Evolutionary conservation across 2,888 invertebrate species (phyloP).

Genomic region (Epsilonema sp.): DNA sequence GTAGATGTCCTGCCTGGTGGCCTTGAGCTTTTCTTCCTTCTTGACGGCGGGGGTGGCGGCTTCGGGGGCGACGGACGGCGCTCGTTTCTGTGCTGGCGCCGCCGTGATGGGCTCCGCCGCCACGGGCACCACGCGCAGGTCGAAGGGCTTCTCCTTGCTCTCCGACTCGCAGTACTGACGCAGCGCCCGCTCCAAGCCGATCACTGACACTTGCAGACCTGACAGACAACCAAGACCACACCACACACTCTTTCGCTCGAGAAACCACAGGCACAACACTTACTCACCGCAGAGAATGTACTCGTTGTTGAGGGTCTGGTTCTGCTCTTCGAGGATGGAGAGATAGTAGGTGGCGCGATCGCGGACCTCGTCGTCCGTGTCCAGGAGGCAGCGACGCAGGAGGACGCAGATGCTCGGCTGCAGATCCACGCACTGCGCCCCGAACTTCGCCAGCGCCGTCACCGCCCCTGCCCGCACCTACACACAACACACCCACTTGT

Average conservation of each 20-base stretch:
- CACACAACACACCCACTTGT: background rate
- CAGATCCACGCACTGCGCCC: constrained; percentile 73
- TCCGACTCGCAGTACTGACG: constrained; percentile 46
- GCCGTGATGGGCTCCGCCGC: constrained; percentile 37
- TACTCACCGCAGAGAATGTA: constrained; percentile 38
- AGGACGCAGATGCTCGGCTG: constrained; percentile 64
- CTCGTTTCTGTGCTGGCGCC: background rate
- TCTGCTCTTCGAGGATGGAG: constrained; percentile 50
- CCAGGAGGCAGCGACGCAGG: constrained; percentile 62
- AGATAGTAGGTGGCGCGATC: constrained; percentile 93
- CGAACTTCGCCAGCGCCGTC: constrained; percentile 89
- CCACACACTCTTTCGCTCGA: background rate
- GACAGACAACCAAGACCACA: constrained; percentile 1
- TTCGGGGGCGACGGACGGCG: constrained; percentile 12
- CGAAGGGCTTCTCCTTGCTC: constrained; percentile 53
- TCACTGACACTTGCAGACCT: constrained; percentile 48
- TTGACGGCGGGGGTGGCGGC: constrained; percentile 30
- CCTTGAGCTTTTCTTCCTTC: constrained; percentile 34
- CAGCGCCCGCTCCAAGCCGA: constrained; percentile 67
- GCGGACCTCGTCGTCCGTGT: constrained; percentile 92
- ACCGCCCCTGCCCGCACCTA: constrained; percentile 53
- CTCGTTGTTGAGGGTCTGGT: constrained; percentile 43
- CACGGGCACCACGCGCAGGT: constrained; percentile 61
- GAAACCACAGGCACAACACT: background rate
- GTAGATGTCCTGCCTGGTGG: constrained; percentile 61